These are phyloP conservation scores for Chamaea fasciata DNA, from an alignment of 2,113 vertebrate species.

Conservation along the genomic window DNA sequence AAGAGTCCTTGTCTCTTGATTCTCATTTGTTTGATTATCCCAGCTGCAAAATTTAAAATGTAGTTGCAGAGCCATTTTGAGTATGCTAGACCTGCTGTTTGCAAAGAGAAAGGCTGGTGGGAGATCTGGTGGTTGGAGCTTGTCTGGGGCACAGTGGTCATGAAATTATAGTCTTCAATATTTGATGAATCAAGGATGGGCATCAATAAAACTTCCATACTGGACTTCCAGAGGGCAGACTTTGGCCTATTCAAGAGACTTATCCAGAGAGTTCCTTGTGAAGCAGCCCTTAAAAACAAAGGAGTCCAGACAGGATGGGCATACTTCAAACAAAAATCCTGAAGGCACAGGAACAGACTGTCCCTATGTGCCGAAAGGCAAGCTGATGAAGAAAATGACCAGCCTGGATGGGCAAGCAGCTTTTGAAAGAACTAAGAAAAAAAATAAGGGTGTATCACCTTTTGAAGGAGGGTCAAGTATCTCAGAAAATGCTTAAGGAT, in stretches of 20 bases:
- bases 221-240: background rate
- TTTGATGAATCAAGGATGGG: background rate
- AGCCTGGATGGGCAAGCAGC: background rate
- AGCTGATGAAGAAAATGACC: fast-evolving
- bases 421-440: background rate
- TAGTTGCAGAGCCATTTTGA: background rate
- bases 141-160: background rate
- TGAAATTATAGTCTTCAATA: background rate
- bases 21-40: background rate
- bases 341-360: background rate
- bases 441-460: background rate
- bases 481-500: background rate
- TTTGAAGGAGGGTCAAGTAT: background rate
- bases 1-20: background rate
- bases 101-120: background rate
- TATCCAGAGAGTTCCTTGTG: no score
- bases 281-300: background rate
- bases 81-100: background rate
- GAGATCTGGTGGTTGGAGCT: background rate
- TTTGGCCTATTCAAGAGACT: background rate
- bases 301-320: background rate
- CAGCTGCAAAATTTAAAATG: background rate
- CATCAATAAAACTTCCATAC: background rate
- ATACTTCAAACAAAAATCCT: background rate
- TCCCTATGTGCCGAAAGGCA: background rate